phyloP scores from a whole-genome alignment of 2,797 vertebrate species.

The Trichosurus vulpecula region DNA sequence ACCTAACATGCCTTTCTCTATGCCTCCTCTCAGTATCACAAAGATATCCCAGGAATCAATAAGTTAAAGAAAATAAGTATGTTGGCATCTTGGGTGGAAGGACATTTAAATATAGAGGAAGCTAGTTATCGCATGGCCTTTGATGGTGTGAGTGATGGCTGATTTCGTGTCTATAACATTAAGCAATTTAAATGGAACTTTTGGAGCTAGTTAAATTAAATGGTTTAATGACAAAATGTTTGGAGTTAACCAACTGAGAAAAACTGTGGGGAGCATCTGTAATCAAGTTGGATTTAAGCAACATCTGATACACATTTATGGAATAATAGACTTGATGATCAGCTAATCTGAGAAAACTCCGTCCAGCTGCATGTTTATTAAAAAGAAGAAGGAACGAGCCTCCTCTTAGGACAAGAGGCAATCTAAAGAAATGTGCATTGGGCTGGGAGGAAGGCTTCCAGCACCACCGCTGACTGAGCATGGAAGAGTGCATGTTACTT shows the following conservation, averaged over 20 bases:
- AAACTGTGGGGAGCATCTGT: slow-evolving; percentile 66
- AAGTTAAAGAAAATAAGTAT: slow-evolving; percentile 25
- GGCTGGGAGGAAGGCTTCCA: slow-evolving; percentile 5
- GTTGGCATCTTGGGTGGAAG: neutral
- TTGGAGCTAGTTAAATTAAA: slow-evolving; percentile 18
- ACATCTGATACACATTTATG: slow-evolving; percentile 77
- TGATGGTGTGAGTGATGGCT: slow-evolving; percentile 24
- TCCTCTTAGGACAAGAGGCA: slow-evolving; percentile 55
- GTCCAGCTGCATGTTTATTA: slow-evolving; percentile 77
- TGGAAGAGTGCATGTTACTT: slow-evolving; percentile 36
- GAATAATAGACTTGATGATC: slow-evolving; percentile 75
- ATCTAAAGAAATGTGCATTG: slow-evolving; percentile 53
- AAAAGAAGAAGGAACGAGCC: slow-evolving; percentile 55
- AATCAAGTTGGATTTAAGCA: slow-evolving; percentile 72
- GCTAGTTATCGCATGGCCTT: slow-evolving; percentile 49
- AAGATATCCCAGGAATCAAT: neutral
- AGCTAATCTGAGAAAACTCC: slow-evolving; percentile 61
- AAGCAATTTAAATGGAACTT: slow-evolving; percentile 43
- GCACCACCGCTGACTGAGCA: slow-evolving; percentile 29
- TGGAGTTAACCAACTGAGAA: slow-evolving; percentile 71
- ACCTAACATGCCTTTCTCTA: neutral
- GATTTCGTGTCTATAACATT: slow-evolving; percentile 13
- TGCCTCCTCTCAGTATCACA: neutral
- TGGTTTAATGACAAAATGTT: slow-evolving; percentile 66
- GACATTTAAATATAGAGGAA: slow-evolving; percentile 24